These are phyloP conservation scores for Poecilia wingei DNA, from an alignment of 2,797 vertebrate genomes.

Conservation along the genomic window DNA sequence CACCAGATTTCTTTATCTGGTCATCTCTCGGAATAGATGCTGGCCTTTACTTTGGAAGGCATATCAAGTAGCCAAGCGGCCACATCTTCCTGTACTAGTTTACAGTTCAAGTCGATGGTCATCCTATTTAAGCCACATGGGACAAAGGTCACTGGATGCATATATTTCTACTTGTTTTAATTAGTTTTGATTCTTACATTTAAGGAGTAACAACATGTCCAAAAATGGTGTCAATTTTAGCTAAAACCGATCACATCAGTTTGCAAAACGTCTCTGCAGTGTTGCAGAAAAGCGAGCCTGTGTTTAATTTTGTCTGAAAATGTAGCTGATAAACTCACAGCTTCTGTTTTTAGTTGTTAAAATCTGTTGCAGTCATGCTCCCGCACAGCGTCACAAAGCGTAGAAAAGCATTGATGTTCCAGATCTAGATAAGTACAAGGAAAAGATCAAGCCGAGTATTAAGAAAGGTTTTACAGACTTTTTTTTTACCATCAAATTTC, in stretches of 20 bases:
- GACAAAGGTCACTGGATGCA: not conserved
- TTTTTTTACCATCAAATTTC: not conserved
- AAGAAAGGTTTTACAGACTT: not conserved
- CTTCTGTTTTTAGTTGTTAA: not conserved
- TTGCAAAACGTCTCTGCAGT: too few relatives aligned
- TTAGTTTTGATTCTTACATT: not conserved
- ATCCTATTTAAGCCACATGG: not conserved
- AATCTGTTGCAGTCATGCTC: not conserved
- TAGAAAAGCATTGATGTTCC: not conserved
- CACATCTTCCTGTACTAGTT: conserved; percentile 28
- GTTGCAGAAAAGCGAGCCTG: not conserved
- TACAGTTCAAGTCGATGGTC: conserved; percentile 16
- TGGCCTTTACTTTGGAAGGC: conserved; percentile 72
- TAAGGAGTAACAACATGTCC: too few relatives aligned
- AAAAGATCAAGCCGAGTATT: not conserved
- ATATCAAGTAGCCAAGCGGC: conserved; percentile 62
- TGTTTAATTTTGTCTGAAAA: not conserved
- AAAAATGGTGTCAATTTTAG: not conserved
- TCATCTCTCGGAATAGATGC: conserved; percentile 80
- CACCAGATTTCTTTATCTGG: conserved; percentile 62
- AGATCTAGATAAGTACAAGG: not conserved
- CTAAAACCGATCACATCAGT: not conserved
- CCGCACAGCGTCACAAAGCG: not conserved
- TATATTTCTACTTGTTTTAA: not conserved
- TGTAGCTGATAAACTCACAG: not conserved